Base-by-base conservation (phyloP, 1,140 invertebrate genomes). In the Sminthurides bifidus region DNA sequence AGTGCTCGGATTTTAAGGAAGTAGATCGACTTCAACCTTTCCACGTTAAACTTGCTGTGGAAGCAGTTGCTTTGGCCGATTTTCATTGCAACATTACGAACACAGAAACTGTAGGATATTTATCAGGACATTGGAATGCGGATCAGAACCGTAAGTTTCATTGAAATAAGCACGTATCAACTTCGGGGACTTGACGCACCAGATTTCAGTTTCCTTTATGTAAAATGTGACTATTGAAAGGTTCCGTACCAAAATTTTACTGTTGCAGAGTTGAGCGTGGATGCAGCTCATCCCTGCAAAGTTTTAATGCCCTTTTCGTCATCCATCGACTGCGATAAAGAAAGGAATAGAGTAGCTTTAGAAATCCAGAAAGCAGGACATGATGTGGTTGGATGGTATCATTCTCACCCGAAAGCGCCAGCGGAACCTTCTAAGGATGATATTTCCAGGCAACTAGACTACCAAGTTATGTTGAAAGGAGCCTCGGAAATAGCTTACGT, bases 391-490 rank as follows among this genome's bases (percentile, higher is more conserved):
- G 92, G 91, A 3, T 94, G 92, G 91, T 96, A 96, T 75, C 92
- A 96, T 69, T 92, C 88, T n/a, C 92, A 95, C 75, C 90, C 91
- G 1, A 79, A 82, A 38, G 56, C 56, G 26, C 62, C 60, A 26
- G 40, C 64, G 24, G 45, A 45, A 24, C 58, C 61, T 30, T 61
- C 62, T 29, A 64, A 64, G 44, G 62, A 64, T 54, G 92, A 96
- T 70, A 85, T 92, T 58, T 87, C 92, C 67, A 81, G 84, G 59
- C 92, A 96, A 70, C 74, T 95, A 52, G 89, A 93, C 65, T 93
- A 94, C 75, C 87, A 97, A 74, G 85, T 95, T 45, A 84, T 83
- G 69, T 88, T 95, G 85, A 87, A 91, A 66, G 91, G 91, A 1
- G 79, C 81, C 5, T 85, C 81, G 55, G 88, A 92, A 74, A 82